Conservation (phyloP, 2,797 vertebrate genomes). For the Poeciliopsis turneri region DNA sequence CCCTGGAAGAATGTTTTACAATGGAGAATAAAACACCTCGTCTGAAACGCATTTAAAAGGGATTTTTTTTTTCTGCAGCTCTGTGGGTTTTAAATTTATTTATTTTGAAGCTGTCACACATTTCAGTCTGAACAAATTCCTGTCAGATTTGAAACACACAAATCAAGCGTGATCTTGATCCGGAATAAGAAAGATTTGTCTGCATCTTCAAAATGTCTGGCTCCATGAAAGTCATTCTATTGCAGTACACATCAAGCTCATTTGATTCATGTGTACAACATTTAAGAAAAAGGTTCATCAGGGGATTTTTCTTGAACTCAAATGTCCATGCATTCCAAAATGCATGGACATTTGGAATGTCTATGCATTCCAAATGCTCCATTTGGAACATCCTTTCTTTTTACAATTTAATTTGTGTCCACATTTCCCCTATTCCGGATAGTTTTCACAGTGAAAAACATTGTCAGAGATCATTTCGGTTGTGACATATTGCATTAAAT, state of each 20-base stretch:
- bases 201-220: constrained; percentile 13
- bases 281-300: not conserved
- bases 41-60: constrained; percentile 50
- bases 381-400: not conserved
- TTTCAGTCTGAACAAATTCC: constrained; percentile 35
- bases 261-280: constrained; percentile 3
- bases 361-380: no score
- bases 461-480: constrained; percentile 13
- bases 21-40: constrained; percentile 45
- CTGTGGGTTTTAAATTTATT: not conserved
- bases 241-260: not conserved
- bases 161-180: constrained; percentile 26
- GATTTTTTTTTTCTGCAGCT: constrained; percentile 7
- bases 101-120: constrained; percentile 22
- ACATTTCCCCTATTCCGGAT: not conserved
- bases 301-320: not conserved
- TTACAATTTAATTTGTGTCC: not conserved
- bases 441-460: not conserved
- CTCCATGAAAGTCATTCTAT: constrained; percentile 5
- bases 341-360: no score
- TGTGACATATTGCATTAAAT: constrained; percentile 16
- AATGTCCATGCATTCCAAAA: not conserved
- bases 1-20: constrained; percentile 32
- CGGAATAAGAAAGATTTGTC: constrained; percentile 13
- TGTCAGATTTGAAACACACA: constrained; percentile 34